These are phyloP conservation scores for Drosophila eohydei DNA, from an alignment of 2,888 invertebrate species.

Conservation along the genomic window DNA sequence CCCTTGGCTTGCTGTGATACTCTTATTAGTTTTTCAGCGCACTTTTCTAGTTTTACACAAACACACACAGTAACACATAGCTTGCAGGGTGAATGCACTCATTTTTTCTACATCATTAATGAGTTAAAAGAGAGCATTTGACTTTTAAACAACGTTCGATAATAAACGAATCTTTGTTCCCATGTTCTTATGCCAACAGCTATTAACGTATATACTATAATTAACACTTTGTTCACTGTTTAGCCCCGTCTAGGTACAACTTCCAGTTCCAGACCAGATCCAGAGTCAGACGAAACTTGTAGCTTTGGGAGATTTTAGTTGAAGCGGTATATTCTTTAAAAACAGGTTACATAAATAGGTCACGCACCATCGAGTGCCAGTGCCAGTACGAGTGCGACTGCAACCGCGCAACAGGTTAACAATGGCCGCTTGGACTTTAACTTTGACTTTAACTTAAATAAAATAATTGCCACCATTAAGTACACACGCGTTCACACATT, in stretches of 20 bases:
- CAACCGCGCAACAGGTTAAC: conserved; percentile 72
- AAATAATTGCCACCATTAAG: conserved; percentile 30
- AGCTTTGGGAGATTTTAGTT: conserved; percentile 51
- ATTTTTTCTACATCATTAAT: conserved; percentile 44
- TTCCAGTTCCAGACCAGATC: conserved; percentile 25
- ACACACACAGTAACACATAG: conserved; percentile 33
- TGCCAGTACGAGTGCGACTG: conserved; percentile 31
- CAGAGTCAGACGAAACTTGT: conserved; percentile 64
- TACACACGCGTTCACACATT: conserved; percentile 38
- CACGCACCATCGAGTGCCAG: conserved; percentile 75
- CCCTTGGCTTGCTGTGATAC: conserved; percentile 47
- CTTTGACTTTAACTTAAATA: conserved; percentile 30
- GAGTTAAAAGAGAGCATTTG: conserved; percentile 27
- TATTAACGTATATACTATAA: conserved; percentile 45
- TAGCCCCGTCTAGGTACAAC: conserved; percentile 16
- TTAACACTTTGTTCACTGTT: conserved; percentile 66
- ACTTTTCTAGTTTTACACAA: conserved; percentile 56
- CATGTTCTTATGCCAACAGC: conserved; percentile 15
- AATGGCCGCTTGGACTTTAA: conserved; percentile 36
- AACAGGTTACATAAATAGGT: conserved; percentile 84
- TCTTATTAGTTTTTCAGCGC: conserved; percentile 56
- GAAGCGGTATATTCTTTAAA: conserved; percentile 67
- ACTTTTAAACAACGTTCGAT: conserved; percentile 46
- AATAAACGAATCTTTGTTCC: conserved; percentile 39
- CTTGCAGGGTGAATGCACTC: conserved; percentile 82